These are phyloP conservation scores for Dolichotis patagonum DNA, from an alignment of 2,113 vertebrate species.

Conservation along the genomic window DNA sequence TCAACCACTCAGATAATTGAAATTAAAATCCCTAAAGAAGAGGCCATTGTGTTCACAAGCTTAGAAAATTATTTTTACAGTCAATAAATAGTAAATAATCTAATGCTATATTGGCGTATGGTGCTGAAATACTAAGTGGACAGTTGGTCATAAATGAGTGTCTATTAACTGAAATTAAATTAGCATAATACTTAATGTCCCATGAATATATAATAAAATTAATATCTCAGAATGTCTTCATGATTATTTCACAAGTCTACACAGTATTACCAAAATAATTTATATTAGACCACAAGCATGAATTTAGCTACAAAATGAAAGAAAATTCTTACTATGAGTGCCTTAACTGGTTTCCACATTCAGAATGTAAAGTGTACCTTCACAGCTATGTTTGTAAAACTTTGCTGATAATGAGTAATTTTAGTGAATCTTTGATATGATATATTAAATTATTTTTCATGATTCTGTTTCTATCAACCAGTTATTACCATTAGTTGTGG, in stretches of 20 bases:
- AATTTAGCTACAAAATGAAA: conserved; percentile 26
- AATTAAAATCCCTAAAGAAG: conserved; percentile 45
- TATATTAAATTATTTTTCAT: background rate
- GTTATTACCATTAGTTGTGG: background rate
- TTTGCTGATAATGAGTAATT: background rate
- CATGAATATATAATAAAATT: background rate
- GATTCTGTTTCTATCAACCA: background rate
- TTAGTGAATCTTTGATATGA: background rate
- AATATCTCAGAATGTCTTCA: background rate
- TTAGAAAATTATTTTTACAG: conserved; percentile 18
- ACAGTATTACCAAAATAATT: background rate
- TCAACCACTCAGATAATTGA: conserved; percentile 62
- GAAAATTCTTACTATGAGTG: conserved; percentile 48
- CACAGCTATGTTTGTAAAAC: too few species aligned
- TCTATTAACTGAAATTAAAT: conserved; percentile 40
- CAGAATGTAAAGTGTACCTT: background rate
- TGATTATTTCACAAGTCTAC: background rate
- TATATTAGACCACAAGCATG: background rate
- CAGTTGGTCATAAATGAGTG: background rate
- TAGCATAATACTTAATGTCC: conserved; percentile 14
- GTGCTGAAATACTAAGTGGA: conserved; percentile 6
- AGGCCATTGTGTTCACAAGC: background rate
- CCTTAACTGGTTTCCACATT: background rate
- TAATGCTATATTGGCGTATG: background rate
- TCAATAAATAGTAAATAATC: conserved; percentile 24